Base-by-base conservation (phyloP, 2,888 invertebrate genomes). In the Malthinus seriepunctatus region DNA sequence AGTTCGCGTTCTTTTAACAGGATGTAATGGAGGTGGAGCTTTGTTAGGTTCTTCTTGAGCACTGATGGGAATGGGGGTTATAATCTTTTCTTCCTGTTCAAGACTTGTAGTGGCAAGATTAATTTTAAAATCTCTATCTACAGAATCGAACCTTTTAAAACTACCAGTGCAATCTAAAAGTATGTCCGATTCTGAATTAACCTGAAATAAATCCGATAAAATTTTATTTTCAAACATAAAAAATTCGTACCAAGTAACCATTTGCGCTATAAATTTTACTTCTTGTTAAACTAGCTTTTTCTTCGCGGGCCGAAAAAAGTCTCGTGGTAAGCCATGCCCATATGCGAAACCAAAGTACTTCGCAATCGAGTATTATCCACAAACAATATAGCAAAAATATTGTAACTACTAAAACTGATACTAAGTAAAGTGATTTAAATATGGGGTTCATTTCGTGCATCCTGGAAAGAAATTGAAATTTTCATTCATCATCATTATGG, bases 1-100 rank as follows among this genome's bases (percentile, higher is more conserved):
- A 2, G 69, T 62, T 38, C 66, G 63, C 8, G 69, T 61, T 12
- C 67, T 61, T 12, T 66, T 66, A 9, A 87, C 86, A 3, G 87
- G 86, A 49, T 87, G 76, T 58, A 87, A 71, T 0, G 88, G 88
- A 67, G 87, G 88, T 2, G 88, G 88, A 3, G 88, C 87, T 69
- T 87, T 86, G 39, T 73, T 65, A 60, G 69, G 60, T 11, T 67
- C 69, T 32, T 69, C 71, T 32, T 54, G 12, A 35, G 70, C 69
- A 31, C 56, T 63, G 23, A 15, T n/a, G 2, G 8, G 0, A 2
- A 15, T 23, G 8, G 14, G 14, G 15, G 1, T 23, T 61, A 62
- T 65, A 62, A 62, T 65, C 71, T 72, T 73, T 38, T 72, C 69
- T 46, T 64, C 71, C 2, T 23, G 3, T 53, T 66, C 71, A 48